Evolutionary conservation across 2,888 invertebrate species (phyloP).

Genomic region (Caenorhabditis macrosperma): DNA sequence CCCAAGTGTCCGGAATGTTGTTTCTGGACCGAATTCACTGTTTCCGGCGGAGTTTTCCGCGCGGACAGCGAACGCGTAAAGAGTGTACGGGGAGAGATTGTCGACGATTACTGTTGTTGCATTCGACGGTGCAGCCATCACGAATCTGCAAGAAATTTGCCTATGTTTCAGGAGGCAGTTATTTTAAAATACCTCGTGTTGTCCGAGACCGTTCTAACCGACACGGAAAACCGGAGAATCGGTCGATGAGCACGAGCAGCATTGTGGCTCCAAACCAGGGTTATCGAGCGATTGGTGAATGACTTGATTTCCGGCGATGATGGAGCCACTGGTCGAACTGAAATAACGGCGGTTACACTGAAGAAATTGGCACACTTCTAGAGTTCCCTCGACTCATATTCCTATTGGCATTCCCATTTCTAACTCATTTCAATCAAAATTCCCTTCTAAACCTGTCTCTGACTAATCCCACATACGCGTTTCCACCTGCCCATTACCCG

Average conservation of each 20-base stretch:
- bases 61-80: conserved; percentile 71
- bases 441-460: neutral
- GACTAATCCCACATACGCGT: neutral
- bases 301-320: conserved; percentile 74
- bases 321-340: conserved; percentile 77
- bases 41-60: conserved; percentile 77
- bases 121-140: conserved; percentile 72
- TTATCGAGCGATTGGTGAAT: conserved; percentile 73
- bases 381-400: neutral
- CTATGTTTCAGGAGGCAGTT: neutral
- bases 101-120: conserved; percentile 73
- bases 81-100: conserved; percentile 65
- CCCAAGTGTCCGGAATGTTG: conserved; percentile 72
- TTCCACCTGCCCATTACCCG: conserved; percentile 32
- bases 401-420: neutral
- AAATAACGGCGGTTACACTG: too few species aligned
- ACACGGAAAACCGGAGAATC: conserved; percentile 53
- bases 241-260: conserved; percentile 72
- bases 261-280: conserved; percentile 75
- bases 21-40: conserved; percentile 77
- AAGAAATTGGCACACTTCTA: neutral
- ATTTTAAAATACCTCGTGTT: conserved; percentile 52
- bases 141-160: conserved; percentile 50
- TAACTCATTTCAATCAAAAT: neutral
- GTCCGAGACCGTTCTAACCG: conserved; percentile 52